Conservation (phyloP, 2,888 invertebrate genomes). For the Leucophenga montana region DNA sequence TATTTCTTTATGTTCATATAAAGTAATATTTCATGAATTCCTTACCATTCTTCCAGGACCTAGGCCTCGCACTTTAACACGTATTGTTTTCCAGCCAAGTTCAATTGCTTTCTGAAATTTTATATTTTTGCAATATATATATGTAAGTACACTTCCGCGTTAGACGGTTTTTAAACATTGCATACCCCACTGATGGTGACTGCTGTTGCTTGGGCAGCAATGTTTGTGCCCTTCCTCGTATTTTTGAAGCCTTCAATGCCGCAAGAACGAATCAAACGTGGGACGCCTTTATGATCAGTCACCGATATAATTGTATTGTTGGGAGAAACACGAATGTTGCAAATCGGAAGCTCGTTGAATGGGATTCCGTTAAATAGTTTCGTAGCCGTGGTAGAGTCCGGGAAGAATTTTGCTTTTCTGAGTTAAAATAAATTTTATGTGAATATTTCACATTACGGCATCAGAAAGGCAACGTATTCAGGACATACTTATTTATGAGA, state of each 20-base stretch:
- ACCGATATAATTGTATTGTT: constrained; percentile 92
- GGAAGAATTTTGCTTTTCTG: constrained; percentile 81
- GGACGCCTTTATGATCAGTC: constrained; percentile 79
- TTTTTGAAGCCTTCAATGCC: constrained; percentile 96
- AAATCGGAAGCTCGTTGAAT: constrained; percentile 86
- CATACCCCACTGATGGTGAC: constrained; percentile 84
- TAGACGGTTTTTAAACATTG: not conserved
- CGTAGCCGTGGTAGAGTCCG: constrained; percentile 82
- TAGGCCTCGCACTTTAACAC: constrained; percentile 86
- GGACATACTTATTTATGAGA: constrained; percentile 76
- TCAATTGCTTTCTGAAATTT: constrained; percentile 80
- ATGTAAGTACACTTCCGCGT: not conserved
- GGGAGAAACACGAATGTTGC: constrained; percentile 85
- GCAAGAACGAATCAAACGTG: constrained; percentile 81
- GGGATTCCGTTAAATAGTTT: constrained; percentile 83
- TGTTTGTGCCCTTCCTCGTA: constrained; percentile 94
- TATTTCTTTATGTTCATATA: not conserved
- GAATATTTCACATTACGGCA: not conserved
- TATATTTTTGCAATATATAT: not conserved
- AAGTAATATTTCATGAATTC: constrained; percentile 25
- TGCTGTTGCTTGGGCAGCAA: constrained; percentile 96
- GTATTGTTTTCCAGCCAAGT: constrained; percentile 82
- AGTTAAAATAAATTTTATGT: not conserved
- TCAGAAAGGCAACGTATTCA: not conserved
- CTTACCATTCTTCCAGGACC: constrained; percentile 93